Evolutionary conservation across 2,888 invertebrate genomes (phyloP).

Genomic region (Perithous albicinctus): DNA sequence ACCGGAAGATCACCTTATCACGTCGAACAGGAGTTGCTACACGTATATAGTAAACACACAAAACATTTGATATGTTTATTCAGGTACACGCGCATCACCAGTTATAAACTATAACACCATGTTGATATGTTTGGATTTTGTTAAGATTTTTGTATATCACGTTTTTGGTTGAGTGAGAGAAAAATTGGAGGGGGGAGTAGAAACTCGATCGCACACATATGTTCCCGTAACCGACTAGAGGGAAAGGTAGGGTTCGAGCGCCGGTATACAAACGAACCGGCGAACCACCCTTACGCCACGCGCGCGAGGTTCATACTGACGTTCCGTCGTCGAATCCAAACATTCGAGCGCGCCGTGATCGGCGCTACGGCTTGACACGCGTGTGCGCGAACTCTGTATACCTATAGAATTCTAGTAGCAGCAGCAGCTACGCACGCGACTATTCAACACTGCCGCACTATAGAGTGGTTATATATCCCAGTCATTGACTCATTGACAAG

Average conservation of each 20-base stretch:
- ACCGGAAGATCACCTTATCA: neutral
- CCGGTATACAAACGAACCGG: slow-evolving; percentile 30
- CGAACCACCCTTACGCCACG: slow-evolving; percentile 75
- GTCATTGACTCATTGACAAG: neutral
- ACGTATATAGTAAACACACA: neutral
- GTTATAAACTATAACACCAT: slow-evolving; percentile 26
- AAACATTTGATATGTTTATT: slow-evolving; percentile 41
- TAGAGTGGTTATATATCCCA: neutral
- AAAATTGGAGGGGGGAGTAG: neutral
- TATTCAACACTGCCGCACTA: neutral
- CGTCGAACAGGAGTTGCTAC: neutral
- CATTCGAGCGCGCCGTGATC: slow-evolving; percentile 54
- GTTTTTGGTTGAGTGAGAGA: too few relatives aligned
- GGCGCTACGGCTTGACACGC: slow-evolving; percentile 34
- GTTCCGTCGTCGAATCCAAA: slow-evolving; percentile 55
- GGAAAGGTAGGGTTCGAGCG: slow-evolving; percentile 1
- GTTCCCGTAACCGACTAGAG: neutral
- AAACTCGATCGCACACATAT: slow-evolving; percentile 9
- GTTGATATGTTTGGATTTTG: slow-evolving; percentile 55
- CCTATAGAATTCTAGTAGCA: neutral
- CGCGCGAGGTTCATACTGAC: slow-evolving; percentile 77
- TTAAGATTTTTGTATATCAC: neutral
- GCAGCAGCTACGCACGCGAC: neutral
- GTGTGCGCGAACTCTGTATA: slow-evolving; percentile 10
- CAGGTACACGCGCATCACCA: slow-evolving; percentile 41